A percentile compares a stretch with the other conserved stretches of the same genome.
Conservation (phyloP, 2,113 vertebrate genomes). For the Piliocolobus tephrosceles region DNA sequence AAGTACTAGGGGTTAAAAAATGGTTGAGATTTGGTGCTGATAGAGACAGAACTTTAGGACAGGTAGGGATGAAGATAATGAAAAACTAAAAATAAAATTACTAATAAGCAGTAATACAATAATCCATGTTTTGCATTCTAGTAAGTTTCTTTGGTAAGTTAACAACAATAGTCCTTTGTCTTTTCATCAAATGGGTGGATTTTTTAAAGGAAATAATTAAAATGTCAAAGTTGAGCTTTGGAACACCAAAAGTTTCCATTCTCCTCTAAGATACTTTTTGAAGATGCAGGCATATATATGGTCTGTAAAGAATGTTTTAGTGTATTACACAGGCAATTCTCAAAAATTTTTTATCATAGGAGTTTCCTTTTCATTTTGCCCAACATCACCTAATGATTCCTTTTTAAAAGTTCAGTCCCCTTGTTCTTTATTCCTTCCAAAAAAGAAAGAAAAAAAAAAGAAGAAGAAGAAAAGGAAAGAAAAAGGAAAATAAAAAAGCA, state of each 20-base stretch:
- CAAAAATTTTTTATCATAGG: background rate
- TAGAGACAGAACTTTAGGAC: background rate
- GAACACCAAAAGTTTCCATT: constrained; percentile 5
- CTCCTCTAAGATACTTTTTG: background rate
- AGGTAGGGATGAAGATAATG: background rate
- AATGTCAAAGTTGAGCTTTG: constrained; percentile 34
- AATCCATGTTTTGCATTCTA: background rate
- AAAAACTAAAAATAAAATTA: background rate
- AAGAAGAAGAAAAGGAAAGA: background rate
- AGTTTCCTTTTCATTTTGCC: background rate
- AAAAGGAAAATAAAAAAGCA: background rate
- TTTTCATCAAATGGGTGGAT: background rate
- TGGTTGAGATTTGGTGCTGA: background rate
- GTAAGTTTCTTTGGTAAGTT: constrained; percentile 5
- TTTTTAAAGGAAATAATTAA: constrained; percentile 8
- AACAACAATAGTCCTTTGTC: constrained; percentile 36
- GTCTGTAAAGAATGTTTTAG: background rate
- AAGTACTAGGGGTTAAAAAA: background rate
- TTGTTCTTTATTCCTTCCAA: background rate
- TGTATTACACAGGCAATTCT: background rate
- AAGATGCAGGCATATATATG: background rate
- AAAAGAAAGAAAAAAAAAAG: background rate
- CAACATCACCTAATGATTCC: background rate
- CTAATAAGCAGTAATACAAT: background rate
- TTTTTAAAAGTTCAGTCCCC: background rate